Base-by-base conservation (phyloP, 2,888 invertebrate species). In the Orthosia incerta region DNA sequence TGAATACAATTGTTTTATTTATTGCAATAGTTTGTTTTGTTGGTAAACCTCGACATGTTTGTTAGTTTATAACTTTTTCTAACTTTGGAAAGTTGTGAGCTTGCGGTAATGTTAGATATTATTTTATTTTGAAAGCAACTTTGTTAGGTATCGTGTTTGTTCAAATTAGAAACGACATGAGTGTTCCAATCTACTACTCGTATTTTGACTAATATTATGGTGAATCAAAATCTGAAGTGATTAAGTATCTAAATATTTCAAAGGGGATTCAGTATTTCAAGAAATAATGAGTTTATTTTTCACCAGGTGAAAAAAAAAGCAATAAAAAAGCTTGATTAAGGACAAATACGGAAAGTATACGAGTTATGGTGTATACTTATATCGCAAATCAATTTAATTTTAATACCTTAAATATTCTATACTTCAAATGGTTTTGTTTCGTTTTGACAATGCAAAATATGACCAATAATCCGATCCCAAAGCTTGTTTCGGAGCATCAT, bases 1-100 rank as follows among this genome's bases (percentile, higher is more conserved):
- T 83, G 87, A 85, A 86, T 89, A 86, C 86, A 85, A 88, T 89
- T 89, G 86, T 88, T 84, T 89, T 89, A 89, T 90, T 89, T 89
- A 89, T 88, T 86, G 76, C 83, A 73, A 76, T 84, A 88, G 86
- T 89, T 89, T 86, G 87, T 87, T 87, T 80, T 79, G 85, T 67
- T 81, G 73, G 85, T 74, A 61, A 79, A 77, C 71, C 82, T 76
- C 79, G 76, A 81, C 71, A 67, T 65, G 70, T 84, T 71, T 57
- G 65, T 81, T 69, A 45, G 82, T 57, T 74, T 26, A 51, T 26
- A 75, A 80, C 65, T 76, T 86, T 83, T 76, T 86, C 77, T 80
- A 71, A 74, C 74, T 73, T 68, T 68, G 31, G 26, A 62, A 76
- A 68, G 53, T 71, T 57, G 4, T 51, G 53, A 39, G 55, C 50